Percentiles rank a stretch among this genome's conserved stretches.
Conservation (phyloP, 2,113 vertebrate species). For the Seriola quinqueradiata region DNA sequence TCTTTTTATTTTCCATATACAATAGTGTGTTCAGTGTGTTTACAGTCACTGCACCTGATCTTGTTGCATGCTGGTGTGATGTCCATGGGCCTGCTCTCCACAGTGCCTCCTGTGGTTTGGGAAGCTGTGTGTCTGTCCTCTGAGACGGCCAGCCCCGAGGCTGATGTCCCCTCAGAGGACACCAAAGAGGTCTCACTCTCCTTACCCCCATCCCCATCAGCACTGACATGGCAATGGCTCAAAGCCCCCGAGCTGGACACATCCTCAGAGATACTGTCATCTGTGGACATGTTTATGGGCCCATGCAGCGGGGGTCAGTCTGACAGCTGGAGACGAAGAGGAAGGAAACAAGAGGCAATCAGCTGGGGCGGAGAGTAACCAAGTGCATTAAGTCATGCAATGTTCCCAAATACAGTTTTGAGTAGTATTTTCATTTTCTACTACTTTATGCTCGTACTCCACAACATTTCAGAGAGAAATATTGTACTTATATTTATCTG, state of each 20-base stretch:
- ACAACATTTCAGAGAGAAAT: too few species aligned
- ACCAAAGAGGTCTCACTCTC: conserved; percentile 81
- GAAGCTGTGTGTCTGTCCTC: conserved; percentile 84
- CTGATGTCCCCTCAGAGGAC: conserved; percentile 84
- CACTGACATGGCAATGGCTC: conserved; percentile 78
- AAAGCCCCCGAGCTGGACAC: conserved; percentile 82
- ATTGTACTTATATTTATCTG: neutral
- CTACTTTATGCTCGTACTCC: neutral
- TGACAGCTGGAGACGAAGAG: conserved; percentile 64
- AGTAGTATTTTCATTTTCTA: neutral
- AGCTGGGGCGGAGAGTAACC: neutral
- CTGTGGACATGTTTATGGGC: conserved; percentile 86
- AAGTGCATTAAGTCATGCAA: neutral
- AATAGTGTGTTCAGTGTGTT: neutral
- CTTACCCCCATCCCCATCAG: conserved; percentile 73
- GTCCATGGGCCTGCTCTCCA: conserved; percentile 68
- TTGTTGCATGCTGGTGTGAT: conserved; percentile 80
- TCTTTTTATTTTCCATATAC: neutral
- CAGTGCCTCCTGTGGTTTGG: conserved; percentile 76
- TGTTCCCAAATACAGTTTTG: neutral
- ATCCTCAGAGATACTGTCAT: conserved; percentile 88
- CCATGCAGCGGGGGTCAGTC: conserved; percentile 65
- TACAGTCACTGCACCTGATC: conserved; percentile 77
- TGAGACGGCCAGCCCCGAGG: conserved; percentile 76
- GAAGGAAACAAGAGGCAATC: neutral